phyloP scores from a whole-genome alignment of 2,888 invertebrate genomes.

The Boloria euphrosyne region DNA sequence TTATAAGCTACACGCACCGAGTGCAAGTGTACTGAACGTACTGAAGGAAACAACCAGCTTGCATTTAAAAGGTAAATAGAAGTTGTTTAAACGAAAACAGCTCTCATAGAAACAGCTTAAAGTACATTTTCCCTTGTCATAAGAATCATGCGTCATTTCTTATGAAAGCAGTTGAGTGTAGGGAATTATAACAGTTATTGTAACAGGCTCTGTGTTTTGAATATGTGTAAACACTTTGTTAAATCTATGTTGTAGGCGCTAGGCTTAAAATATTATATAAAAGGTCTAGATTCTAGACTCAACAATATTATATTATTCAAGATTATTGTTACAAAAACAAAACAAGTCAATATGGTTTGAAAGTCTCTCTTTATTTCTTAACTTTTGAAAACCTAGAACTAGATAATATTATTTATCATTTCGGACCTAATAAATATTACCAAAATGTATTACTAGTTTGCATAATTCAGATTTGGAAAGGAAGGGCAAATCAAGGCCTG shows the following conservation, averaged over 20 bases:
- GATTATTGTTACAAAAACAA: too few species aligned
- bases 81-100: background rate
- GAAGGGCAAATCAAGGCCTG: too few species aligned
- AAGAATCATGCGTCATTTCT: conserved; percentile 2
- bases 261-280: background rate
- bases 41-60: conserved; percentile 19
- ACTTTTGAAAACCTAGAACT: too few species aligned
- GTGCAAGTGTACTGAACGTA: conserved; percentile 40
- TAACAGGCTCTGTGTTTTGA: conserved; percentile 11
- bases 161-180: conserved; percentile 4
- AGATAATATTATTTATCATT: too few species aligned
- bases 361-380: too few species aligned
- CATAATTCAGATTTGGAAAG: too few species aligned
- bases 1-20: conserved; percentile 23
- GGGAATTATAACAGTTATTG: conserved; percentile 16
- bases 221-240: conserved; percentile 13
- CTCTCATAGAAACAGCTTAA: background rate
- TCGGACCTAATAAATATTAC: too few species aligned
- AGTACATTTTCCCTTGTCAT: background rate
- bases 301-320: too few species aligned
- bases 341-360: too few species aligned
- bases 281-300: background rate
- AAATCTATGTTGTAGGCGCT: background rate
- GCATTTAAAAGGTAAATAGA: conserved; percentile 13
- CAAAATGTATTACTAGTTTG: too few species aligned